Base-by-base conservation (phyloP, 2,888 invertebrate genomes). In the Physocephala rufipes region DNA sequence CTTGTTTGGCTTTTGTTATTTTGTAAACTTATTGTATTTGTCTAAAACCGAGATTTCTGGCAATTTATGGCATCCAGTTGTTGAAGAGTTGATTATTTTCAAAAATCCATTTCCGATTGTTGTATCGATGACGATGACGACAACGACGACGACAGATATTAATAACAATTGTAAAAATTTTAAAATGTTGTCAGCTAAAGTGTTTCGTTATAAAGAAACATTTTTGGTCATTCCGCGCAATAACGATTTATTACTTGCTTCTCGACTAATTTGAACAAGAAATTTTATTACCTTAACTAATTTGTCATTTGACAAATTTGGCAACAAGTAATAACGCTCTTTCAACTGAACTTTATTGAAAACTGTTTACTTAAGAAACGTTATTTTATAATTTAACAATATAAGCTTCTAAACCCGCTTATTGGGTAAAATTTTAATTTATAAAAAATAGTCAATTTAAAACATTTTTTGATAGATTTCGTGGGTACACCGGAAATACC, bases 31-130 rank as follows among this genome's bases (percentile, higher is more conserved):
- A 19, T 53, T 65, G 45, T 49, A 63, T 36, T 66, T 43, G 55
- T 66, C 21, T 53, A 36, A 53, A 53, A 66, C 66, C 65, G 9
- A 4, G 36, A 36, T 9, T 36, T 36, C 36, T 36, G 24, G 66
- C 55, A 66, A 66, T 55, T 55, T 53, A 51, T 66, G 28, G 53
- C 24, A 53, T 55, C 43, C 55, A 36, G 30, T 63, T 49, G 47
- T 26, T 49, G 26, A 47, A 28, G 12, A 58, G 58, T 58, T 58
- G n/a, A 28, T 1, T 26, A 28, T 30, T 36, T 49, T 51, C n/a
- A 2, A 24, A 21, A 58, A 58, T 15, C 24, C 58, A 26, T 53
- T 7, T 1, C 2, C 9, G 36, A 36, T 36, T 36, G 36, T 36
- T 36, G 36, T 36, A n/a, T 36, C 5, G 36, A 7, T 36, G 36